Conservation (phyloP, 2,888 invertebrate species). For the Leucophenga maculata region DNA sequence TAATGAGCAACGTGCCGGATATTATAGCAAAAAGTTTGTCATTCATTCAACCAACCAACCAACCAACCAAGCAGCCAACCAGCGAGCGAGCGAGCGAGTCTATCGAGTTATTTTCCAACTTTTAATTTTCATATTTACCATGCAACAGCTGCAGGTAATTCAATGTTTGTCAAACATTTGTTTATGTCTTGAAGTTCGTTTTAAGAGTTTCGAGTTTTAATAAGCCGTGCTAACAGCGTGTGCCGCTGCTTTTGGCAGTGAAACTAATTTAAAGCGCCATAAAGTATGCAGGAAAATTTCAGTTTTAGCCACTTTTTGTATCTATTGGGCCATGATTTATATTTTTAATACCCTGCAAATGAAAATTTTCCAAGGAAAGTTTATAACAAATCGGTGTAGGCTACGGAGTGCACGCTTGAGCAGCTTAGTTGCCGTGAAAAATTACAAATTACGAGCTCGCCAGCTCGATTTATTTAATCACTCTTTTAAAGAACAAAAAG, state of each 20-base stretch:
- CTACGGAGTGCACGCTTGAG: too few relatives aligned
- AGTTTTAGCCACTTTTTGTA: neutral
- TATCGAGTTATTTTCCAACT: neutral
- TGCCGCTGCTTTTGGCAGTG: neutral
- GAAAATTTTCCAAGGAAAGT: too few relatives aligned
- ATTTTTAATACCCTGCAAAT: too few relatives aligned
- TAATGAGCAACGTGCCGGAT: conserved; percentile 39
- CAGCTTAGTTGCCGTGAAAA: too few relatives aligned
- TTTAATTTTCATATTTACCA: neutral
- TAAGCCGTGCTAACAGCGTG: neutral
- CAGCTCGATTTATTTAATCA: too few relatives aligned
- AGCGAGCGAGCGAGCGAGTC: neutral
- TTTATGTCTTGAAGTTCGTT: neutral
- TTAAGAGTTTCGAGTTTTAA: neutral
- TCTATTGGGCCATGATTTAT: too few relatives aligned
- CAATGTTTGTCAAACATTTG: conserved; percentile 12
- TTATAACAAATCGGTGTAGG: too few relatives aligned
- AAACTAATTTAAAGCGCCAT: conserved; percentile 4
- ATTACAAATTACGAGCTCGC: too few relatives aligned
- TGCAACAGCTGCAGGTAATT: conserved; percentile 23
- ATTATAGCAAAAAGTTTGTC: conserved; percentile 3
- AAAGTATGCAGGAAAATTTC: neutral
- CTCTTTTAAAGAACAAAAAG: too few relatives aligned
- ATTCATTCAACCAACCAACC: neutral
- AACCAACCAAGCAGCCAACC: neutral